phyloP scores from a whole-genome alignment of 1,140 invertebrate genomes.

The Geopemphigus sp. region DNA sequence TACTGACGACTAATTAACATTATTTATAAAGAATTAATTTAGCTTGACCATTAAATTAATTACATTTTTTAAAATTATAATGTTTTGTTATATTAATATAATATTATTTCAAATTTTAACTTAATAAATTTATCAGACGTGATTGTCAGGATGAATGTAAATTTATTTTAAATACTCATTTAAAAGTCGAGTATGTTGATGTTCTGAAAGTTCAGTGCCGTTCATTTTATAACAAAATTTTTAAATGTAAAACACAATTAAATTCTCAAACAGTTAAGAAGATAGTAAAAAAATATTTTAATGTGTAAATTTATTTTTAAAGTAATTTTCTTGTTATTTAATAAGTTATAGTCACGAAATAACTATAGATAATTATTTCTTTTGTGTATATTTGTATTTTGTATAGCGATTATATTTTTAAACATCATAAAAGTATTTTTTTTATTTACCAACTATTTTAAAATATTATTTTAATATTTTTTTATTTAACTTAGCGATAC shows the following conservation, averaged over 20 bases:
- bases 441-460: too few relatives aligned
- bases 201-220: conserved; percentile 1
- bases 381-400: too few relatives aligned
- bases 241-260: conserved; percentile 21
- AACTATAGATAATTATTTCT: too few relatives aligned
- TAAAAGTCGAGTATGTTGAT: conserved; percentile 44
- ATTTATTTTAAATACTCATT: not conserved
- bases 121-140: conserved; percentile 20
- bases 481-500: too few relatives aligned
- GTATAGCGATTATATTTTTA: too few relatives aligned
- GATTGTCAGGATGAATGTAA: conserved; percentile 44
- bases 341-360: too few relatives aligned
- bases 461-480: too few relatives aligned
- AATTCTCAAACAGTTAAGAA: not conserved
- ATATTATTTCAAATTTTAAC: conserved; percentile 1
- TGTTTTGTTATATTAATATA: not conserved
- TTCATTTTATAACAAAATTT: conserved; percentile 23
- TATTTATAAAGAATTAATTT: not conserved
- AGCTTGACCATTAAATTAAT: not conserved
- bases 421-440: too few relatives aligned
- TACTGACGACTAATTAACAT: too few relatives aligned
- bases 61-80: not conserved
- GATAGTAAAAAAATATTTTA: too few relatives aligned
- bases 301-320: too few relatives aligned
- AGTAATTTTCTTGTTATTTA: too few relatives aligned